Percentiles rank a stretch among this genome's conserved stretches.
phyloP scores from a whole-genome alignment of 2,888 invertebrate genomes.

The Limnephilus auricula region DNA sequence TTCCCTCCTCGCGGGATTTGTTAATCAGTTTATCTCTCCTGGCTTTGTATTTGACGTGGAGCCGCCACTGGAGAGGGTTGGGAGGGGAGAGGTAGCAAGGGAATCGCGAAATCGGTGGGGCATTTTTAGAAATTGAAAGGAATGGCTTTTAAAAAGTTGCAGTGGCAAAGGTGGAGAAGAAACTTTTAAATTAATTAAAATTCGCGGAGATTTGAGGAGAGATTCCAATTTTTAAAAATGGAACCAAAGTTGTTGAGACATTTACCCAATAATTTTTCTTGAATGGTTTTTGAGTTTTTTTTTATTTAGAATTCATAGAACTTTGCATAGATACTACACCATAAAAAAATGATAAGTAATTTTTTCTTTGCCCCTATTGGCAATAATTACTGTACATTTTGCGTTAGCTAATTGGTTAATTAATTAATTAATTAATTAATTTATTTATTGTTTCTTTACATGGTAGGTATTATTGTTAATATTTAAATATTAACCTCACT shows the following conservation, averaged over 20 bases:
- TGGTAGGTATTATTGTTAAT: too few species aligned
- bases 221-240: background rate
- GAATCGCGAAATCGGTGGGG: slow-evolving; percentile 31
- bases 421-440: too few species aligned
- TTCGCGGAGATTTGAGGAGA: background rate
- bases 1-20: slow-evolving; percentile 54
- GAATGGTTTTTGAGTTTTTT: background rate
- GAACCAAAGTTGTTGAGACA: background rate
- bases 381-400: too few species aligned
- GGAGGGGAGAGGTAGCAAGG: slow-evolving; percentile 28
- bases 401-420: too few species aligned
- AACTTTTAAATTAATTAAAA: slow-evolving; percentile 45
- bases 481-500: too few species aligned
- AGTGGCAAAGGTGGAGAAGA: background rate
- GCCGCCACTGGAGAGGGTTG: background rate
- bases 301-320: background rate
- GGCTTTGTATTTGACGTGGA: slow-evolving; percentile 57
- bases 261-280: background rate
- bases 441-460: too few species aligned
- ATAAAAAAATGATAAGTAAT: too few species aligned
- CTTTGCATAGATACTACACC: too few species aligned
- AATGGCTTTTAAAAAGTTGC: slow-evolving; percentile 51
- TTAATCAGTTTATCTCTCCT: slow-evolving; percentile 65
- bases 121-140: slow-evolving; percentile 50
- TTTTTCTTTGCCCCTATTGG: too few species aligned